Evolutionary conservation across 2,888 invertebrate genomes (phyloP), one percentile per base, ranked within the genome.

Genomic region (Bellardia bayeri): DNA sequence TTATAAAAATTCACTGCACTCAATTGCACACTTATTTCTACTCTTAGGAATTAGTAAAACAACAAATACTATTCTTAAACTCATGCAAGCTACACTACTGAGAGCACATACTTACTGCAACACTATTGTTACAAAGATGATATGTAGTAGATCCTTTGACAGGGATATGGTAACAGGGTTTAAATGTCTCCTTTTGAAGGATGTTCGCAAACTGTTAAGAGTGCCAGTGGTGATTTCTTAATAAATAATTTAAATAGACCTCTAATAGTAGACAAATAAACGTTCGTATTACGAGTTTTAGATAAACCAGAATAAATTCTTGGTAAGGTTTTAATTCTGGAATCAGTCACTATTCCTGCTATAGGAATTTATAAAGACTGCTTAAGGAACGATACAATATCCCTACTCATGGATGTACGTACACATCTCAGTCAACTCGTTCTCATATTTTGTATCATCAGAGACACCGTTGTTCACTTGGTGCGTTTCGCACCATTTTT

Each of bases 1-100:
- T 74, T 16, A 58, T 23, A 23, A 56, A 82, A 66, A 82, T 74
- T 74, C 82, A 58, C 54, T 82, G 72, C 56, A 74, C 82, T 82
- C 74, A 74, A 75, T 72, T 56, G 74, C 64, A 9, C 66, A 82
- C 82, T 75, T 58, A 45, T 49, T 75, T n/a, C 33, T 30, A 8
- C 74, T 75, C 82, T 72, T 72, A 58, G 72, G 68, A 68, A 75
- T 82, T 66, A 68, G 42, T 49, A 49, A 54, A 37, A 54, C 42
- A 64, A 81, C 33, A 72, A 14, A 66, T 40, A n/a, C n/a, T 61
- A 58, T 3, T 69, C 16, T 51, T 69, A 61, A 66, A n/a, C 45
- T 58, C 40, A 54, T 7, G 51, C 49, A 64, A n/a, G 0, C 11
- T 78, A 30, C 9, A 42, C 9, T 23, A 54, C 30, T 14, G 16